phyloP scores from a whole-genome alignment of 2,888 invertebrate species.

The Chaitophorus viminalis region DNA sequence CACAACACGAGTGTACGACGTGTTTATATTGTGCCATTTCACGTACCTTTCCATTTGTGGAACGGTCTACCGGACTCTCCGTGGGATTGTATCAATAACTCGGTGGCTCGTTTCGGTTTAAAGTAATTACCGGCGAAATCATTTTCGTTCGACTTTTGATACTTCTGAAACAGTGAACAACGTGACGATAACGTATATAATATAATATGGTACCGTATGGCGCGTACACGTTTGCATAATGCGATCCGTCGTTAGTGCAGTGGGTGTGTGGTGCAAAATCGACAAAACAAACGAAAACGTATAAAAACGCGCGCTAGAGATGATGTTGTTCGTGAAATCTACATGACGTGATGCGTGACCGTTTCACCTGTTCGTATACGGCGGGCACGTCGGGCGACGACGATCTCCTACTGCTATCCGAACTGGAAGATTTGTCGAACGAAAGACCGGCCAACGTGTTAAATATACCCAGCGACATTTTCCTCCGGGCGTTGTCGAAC shows the following conservation, averaged over 20 bases:
- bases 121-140: constrained; percentile 79
- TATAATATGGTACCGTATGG: neutral
- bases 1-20: no score
- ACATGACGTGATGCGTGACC: neutral
- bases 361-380: constrained; percentile 42
- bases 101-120: constrained; percentile 74
- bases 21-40: no score
- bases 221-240: no score
- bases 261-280: neutral
- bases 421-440: constrained; percentile 56
- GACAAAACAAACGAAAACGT: neutral
- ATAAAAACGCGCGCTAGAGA: neutral
- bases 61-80: constrained; percentile 71
- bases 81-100: constrained; percentile 71
- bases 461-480: constrained; percentile 56
- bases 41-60: constrained; percentile 71
- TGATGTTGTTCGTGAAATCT: no score
- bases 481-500: constrained; percentile 47
- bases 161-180: constrained; percentile 10
- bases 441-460: constrained; percentile 56
- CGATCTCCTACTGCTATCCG: constrained; percentile 51
- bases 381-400: constrained; percentile 41
- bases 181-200: neutral
- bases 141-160: constrained; percentile 29
- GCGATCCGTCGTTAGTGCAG: neutral